These are phyloP conservation scores for Heliconius hermathena DNA, from an alignment of 1,140 invertebrate genomes.

Conservation along the genomic window DNA sequence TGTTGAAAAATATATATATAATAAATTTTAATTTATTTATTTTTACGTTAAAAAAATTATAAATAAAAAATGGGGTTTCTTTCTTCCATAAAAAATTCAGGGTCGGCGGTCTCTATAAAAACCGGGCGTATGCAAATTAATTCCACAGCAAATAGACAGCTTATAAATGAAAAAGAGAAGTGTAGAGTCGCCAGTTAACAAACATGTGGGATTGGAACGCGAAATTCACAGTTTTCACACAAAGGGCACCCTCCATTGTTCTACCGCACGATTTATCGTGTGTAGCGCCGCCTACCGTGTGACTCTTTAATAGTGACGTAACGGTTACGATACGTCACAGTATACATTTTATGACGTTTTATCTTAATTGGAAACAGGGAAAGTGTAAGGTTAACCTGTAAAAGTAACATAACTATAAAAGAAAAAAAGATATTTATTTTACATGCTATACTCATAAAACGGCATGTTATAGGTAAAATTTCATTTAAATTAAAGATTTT, in stretches of 20 bases:
- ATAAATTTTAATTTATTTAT: too few species aligned
- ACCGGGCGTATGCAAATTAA: constrained; percentile 22
- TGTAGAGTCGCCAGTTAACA: constrained; percentile 36
- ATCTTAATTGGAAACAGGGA: too few species aligned
- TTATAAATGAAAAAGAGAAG: constrained; percentile 33
- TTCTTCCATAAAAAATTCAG: background rate
- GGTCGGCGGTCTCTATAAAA: background rate
- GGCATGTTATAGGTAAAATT: too few species aligned
- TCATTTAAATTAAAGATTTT: too few species aligned
- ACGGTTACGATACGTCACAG: constrained; percentile 25
- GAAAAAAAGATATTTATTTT: too few species aligned
- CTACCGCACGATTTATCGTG: constrained; percentile 58
- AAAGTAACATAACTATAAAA: too few species aligned
- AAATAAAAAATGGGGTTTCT: background rate
- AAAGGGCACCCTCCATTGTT: constrained; percentile 60
- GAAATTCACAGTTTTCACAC: constrained; percentile 61
- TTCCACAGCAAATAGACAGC: constrained; percentile 34
- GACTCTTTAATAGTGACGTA: constrained; percentile 31
- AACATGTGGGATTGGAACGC: constrained; percentile 55
- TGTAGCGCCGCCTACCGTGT: constrained; percentile 39
- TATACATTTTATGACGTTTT: background rate
- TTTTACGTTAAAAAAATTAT: background rate
- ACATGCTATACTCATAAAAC: too few species aligned
- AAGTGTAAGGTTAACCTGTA: too few species aligned
- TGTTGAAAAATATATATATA: too few species aligned